Evolutionary conservation across 2,113 vertebrate genomes (phyloP).

Genomic region (Isichthys henryi): DNA sequence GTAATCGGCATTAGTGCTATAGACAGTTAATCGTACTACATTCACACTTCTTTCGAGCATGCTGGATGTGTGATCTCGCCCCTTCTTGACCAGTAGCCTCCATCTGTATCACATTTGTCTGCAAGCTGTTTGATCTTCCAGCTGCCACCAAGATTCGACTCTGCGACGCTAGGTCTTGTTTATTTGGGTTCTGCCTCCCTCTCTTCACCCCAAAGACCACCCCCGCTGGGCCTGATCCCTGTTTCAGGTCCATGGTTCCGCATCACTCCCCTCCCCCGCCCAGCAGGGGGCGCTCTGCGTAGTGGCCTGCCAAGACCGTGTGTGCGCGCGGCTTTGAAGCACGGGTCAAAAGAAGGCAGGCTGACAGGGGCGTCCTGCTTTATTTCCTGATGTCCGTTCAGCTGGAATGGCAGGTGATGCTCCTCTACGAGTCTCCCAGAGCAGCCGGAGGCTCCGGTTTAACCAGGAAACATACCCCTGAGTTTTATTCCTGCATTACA

Average conservation of each 20-base stretch:
- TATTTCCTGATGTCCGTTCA: background rate
- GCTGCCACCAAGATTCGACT: slow-evolving; percentile 1
- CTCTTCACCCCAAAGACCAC: background rate
- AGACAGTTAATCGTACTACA: background rate
- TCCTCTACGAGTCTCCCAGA: background rate
- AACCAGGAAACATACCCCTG: slow-evolving; percentile 39
- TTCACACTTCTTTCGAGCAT: background rate
- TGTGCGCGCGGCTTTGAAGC: background rate
- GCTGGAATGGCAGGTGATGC: background rate
- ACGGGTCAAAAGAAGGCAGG: background rate
- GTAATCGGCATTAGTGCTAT: background rate
- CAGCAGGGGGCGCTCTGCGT: background rate
- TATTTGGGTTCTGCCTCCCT: slow-evolving; percentile 2
- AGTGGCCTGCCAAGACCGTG: background rate
- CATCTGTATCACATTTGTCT: slow-evolving; percentile 2
- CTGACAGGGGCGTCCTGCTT: background rate
- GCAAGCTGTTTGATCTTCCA: slow-evolving; percentile 1
- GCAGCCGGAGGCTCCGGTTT: slow-evolving; percentile 39
- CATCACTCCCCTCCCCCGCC: background rate
- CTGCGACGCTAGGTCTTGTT: background rate
- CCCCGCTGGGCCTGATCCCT: background rate
- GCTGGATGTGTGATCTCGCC: background rate
- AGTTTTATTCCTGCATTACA: slow-evolving; percentile 34
- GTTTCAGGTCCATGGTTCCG: background rate
- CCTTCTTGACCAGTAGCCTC: background rate